Evolutionary conservation across 2,888 invertebrate genomes (phyloP), one percentile per base, ranked within the genome.

Genomic region (Tipula vernalis): DNA sequence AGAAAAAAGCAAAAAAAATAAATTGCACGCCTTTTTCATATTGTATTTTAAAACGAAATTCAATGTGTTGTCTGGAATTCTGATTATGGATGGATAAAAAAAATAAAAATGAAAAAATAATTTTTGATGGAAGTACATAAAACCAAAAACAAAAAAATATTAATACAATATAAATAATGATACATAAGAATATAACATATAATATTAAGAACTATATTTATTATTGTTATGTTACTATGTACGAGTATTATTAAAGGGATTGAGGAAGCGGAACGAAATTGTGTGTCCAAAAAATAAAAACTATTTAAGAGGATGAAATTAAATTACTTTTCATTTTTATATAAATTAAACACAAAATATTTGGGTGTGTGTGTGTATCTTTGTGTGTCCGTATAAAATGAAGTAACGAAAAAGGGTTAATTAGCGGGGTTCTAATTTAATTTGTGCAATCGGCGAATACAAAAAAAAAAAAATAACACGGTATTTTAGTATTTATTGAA

Each of bases 61-160:
- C 71, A 71, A 71, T 71, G 71, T 71, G 71, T 71, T 71, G 71
- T 71, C 71, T 71, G 71, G 71, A 71, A 71, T 71, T 71, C 71
- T 71, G 71, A 71, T 28, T 71, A 28, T 71, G 71, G 71, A 71
- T 71, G 71, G 71, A 71, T 71, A 71, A 71, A 71, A 44, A 10
- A 42, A 42, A 42, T 2, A 42, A 10, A 5, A 42, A 42, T 42
- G 10, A 42, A 4, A 39, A 39, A 44, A 44, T 39, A 39, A 1
- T 39, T 39, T 44, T 51, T 51, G 51, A 51, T n/a, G n/a, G 51
- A 51, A 51, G 51, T 51, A 51, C 51, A 51, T 44, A 12, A 44
- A 44, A 44, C 44, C 12, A 39, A 44, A 44, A 44, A 6, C 10
- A 10, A 44, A 44, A 39, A 39, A 39, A 2, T 39, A 39, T 39